Evolutionary conservation across 2,113 vertebrate species (phyloP).

Genomic region (Cettia cetti): DNA sequence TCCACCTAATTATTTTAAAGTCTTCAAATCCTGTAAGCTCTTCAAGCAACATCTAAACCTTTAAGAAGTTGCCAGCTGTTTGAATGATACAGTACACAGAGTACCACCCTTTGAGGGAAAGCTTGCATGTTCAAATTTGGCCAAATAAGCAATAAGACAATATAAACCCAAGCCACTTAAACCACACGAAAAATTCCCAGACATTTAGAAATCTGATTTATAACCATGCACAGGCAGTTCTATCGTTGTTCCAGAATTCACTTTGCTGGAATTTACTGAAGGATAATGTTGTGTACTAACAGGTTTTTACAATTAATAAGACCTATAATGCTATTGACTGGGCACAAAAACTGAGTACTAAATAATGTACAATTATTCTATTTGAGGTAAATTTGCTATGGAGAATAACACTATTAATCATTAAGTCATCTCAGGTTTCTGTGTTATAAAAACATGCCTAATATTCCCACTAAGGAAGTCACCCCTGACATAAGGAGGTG

Average conservation of each 20-base stretch:
- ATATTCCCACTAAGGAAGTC: not conserved
- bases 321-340: not conserved
- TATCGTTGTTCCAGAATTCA: not conserved
- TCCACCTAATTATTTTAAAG: not conserved
- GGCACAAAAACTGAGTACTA: not conserved
- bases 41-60: not conserved
- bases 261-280: not conserved
- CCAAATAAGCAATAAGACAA: not conserved
- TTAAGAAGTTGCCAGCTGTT: slow-evolving; percentile 8
- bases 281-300: not conserved
- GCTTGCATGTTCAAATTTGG: not conserved
- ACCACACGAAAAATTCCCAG: not conserved
- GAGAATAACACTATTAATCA: not conserved
- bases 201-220: not conserved
- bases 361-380: not conserved
- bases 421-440: not conserved
- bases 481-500: not conserved
- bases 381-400: not conserved
- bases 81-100: not conserved
- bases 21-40: not conserved
- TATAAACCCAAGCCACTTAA: not conserved
- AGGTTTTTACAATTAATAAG: not conserved
- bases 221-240: not conserved
- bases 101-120: not conserved
- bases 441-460: not conserved